Evolutionary conservation across 2,888 invertebrate genomes (phyloP), one percentile per base, ranked within the genome.

Genomic region (Trachelus tabidus): DNA sequence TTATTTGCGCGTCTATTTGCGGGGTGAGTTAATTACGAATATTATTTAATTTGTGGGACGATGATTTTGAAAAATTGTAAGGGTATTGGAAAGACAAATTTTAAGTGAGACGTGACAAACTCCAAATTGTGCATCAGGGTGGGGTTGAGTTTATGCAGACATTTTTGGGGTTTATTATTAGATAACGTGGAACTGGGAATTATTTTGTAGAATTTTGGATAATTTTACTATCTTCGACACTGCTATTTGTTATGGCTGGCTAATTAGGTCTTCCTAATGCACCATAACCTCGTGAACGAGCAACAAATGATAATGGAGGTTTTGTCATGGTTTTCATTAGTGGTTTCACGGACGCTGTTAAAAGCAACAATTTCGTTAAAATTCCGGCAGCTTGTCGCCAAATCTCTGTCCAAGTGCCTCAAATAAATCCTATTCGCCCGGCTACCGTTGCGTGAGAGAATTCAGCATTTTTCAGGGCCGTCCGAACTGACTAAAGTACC

Each of bases 321-420:
- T 82, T 80, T 76, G 79, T 73, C 78, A 74, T 34, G 69, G 75
- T 75, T n/a, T 75, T 71, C 40, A 68, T 75, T 73, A 68, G 76
- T 69, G 77, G 79, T 79, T 81, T 79, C 77, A 80, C n/a, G 75
- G 73, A 74, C 1, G 68, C 56, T 23, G 56, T 56, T 56, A 56
- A 68, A 56, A 56, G 34, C 35, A 68, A 69, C 77, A 71, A 73
- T 81, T 76, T 80, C 82, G 76, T 84, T 80, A 79, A 80, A 83
- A 81, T 82, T 83, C 83, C 82, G 77, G 76, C 82, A 81, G 76
- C 79, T 82, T 82, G 84, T 85, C 86, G 84, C 84, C 81, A 82
- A 87, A 84, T 85, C 79, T 80, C 79, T 56, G 73, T 73, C 75
- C 76, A 77, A 81, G 69, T 79, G 78, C 75, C 75, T 77, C 75